Evolutionary conservation across 2,797 vertebrate genomes (phyloP).

Genomic region (Crax fasciolata): DNA sequence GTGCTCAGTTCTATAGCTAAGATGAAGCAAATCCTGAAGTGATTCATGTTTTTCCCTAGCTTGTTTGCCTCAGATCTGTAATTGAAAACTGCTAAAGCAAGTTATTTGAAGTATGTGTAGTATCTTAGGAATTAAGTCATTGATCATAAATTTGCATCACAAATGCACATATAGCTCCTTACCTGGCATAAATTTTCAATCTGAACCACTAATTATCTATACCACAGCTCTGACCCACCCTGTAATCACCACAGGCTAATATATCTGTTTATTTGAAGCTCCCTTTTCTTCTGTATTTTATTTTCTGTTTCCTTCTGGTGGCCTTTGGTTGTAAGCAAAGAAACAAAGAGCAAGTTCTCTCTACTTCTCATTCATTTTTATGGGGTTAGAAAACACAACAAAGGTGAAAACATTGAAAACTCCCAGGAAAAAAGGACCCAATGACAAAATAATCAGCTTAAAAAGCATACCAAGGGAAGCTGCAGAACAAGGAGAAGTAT

Average conservation of each 20-base stretch:
- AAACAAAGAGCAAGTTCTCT: not conserved
- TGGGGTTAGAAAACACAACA: not conserved
- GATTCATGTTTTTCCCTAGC: constrained; percentile 19
- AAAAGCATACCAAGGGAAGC: not conserved
- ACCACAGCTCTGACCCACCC: constrained; percentile 36
- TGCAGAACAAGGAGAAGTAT: not conserved
- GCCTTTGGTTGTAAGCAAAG: not conserved
- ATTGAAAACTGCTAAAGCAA: constrained; percentile 54
- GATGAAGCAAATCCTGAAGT: not conserved
- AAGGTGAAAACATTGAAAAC: not conserved
- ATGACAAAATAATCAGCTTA: not conserved
- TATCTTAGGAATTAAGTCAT: constrained; percentile 49
- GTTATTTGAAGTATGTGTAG: constrained; percentile 55
- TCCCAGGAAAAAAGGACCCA: not conserved
- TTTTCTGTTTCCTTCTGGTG: not conserved
- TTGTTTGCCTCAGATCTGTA: constrained; percentile 41
- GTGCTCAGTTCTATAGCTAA: not conserved
- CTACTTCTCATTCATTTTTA: not conserved
- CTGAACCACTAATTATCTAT: constrained; percentile 48
- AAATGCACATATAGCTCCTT: constrained; percentile 16
- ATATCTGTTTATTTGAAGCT: constrained; percentile 27
- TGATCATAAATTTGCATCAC: constrained; percentile 69
- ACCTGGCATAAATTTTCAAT: constrained; percentile 36
- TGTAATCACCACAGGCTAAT: constrained; percentile 45
- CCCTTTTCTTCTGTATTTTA: constrained; percentile 15